phyloP scores from a whole-genome alignment of 2,113 vertebrate species.

The Seriola aureovittata region DNA sequence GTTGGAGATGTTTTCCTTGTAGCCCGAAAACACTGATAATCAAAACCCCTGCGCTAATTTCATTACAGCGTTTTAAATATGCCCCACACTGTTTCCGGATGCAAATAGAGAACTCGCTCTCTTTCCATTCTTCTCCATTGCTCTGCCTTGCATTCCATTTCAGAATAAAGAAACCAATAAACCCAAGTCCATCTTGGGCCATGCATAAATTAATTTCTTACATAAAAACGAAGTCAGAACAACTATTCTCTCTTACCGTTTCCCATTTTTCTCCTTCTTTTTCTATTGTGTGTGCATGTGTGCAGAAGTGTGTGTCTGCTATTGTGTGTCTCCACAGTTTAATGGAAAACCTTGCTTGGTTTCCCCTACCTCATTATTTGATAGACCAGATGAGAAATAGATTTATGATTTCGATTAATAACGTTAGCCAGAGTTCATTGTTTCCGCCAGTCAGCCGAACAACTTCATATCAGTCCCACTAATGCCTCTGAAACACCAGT shows the following conservation, averaged over 20 bases:
- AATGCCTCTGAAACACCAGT: constrained; percentile 80
- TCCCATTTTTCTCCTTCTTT: constrained; percentile 38
- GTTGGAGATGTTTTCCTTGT: constrained; percentile 58
- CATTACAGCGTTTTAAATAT: constrained; percentile 49
- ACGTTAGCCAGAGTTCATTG: constrained; percentile 81
- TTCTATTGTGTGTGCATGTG: constrained; percentile 34
- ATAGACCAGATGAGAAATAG: constrained; percentile 82
- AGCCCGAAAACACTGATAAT: constrained; percentile 51
- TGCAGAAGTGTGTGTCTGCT: constrained; percentile 30
- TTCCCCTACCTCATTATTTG: constrained; percentile 79
- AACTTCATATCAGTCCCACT: constrained; percentile 82
- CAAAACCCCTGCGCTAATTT: constrained; percentile 58
- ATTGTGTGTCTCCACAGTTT: constrained; percentile 52
- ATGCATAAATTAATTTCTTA: constrained; percentile 60
- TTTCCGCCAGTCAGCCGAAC: constrained; percentile 81
- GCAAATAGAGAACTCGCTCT: constrained; percentile 18
- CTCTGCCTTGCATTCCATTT: constrained; percentile 25
- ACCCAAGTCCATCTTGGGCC: constrained; percentile 48
- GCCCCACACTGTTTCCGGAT: constrained; percentile 41
- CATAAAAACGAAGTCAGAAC: constrained; percentile 54
- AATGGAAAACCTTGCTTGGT: constrained; percentile 72
- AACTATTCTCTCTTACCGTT: constrained; percentile 46
- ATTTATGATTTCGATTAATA: constrained; percentile 85
- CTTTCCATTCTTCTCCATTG: constrained; percentile 2
- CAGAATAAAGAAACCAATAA: constrained; percentile 61